Evolutionary conservation across 1,140 invertebrate species (phyloP).

Genomic region (Venustaconcha ellipsiformis): DNA sequence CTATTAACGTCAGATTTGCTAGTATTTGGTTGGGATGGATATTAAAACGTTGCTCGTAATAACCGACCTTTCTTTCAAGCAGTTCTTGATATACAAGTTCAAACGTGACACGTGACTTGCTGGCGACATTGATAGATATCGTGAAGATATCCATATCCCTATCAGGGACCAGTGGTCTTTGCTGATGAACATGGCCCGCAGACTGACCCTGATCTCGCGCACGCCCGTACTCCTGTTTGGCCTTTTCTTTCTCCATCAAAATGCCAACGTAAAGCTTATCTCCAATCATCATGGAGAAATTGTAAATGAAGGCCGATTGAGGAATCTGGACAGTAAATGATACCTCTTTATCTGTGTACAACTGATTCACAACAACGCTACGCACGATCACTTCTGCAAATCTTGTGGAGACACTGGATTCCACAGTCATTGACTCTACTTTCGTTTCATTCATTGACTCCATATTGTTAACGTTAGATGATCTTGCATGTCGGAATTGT

Average conservation of each 20-base stretch:
- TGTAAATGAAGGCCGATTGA: constrained; percentile 3
- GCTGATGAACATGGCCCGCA: constrained; percentile 8
- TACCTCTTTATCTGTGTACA: neutral
- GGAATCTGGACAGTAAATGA: constrained; percentile 10
- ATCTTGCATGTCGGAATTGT: too few relatives aligned
- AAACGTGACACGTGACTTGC: neutral
- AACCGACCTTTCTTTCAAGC: neutral
- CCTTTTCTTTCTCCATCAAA: constrained; percentile 1
- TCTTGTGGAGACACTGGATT: constrained; percentile 1
- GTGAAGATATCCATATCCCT: constrained; percentile 7
- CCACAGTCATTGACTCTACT: neutral
- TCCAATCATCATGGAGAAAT: neutral
- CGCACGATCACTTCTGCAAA: constrained; percentile 13
- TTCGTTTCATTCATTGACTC: too few relatives aligned
- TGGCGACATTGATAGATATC: constrained; percentile 2
- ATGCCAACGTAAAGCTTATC: neutral
- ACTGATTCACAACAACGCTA: constrained; percentile 4
- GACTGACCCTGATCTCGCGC: neutral
- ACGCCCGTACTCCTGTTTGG: neutral
- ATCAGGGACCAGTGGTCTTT: neutral
- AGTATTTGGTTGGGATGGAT: constrained; percentile 2
- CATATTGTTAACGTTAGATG: too few relatives aligned
- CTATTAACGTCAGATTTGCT: neutral
- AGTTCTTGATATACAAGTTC: constrained; percentile 13
- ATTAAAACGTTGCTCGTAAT: constrained; percentile 10